Conservation (phyloP, 2,797 vertebrate genomes). For the Onychomys torridus region DNA sequence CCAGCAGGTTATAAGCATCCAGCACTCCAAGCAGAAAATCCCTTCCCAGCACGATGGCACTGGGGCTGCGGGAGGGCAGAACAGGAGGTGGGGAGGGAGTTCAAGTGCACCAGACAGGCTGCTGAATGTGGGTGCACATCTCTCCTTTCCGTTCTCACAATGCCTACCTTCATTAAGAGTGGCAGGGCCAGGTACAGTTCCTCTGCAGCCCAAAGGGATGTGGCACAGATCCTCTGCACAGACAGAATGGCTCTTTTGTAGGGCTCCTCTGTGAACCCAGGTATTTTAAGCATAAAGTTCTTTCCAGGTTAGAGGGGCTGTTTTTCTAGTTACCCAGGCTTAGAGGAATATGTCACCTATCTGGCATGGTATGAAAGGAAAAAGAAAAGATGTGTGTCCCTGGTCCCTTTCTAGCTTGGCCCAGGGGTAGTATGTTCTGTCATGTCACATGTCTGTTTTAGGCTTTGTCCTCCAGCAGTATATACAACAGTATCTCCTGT, state of each 20-base stretch:
- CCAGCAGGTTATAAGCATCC: conserved; percentile 45
- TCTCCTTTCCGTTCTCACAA: not conserved
- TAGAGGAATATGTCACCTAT: not conserved
- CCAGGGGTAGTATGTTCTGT: not conserved
- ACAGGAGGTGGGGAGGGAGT: not conserved
- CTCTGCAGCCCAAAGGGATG: too few relatives aligned
- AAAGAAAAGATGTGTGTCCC: not conserved
- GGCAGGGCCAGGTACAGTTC: not conserved
- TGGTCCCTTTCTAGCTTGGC: not conserved
- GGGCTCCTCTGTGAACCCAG: not conserved
- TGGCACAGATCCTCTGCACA: not conserved
- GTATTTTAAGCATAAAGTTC: not conserved
- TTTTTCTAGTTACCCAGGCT: not conserved
- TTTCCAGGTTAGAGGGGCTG: not conserved
- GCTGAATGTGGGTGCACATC: rapidly evolving
- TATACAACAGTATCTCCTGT: not conserved
- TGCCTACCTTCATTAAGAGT: not conserved
- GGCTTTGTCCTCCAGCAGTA: not conserved
- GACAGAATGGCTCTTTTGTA: not conserved
- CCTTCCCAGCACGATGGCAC: not conserved
- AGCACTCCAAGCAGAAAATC: conserved; percentile 32
- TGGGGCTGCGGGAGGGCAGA: not conserved
- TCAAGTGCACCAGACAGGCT: not conserved
- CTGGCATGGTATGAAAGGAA: not conserved
- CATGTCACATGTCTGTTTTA: not conserved